Percentiles rank a stretch among this genome's conserved stretches.
These are phyloP conservation scores for Amblyornis subalaris DNA, from an alignment of 2,113 vertebrate genomes.

Conservation along the genomic window DNA sequence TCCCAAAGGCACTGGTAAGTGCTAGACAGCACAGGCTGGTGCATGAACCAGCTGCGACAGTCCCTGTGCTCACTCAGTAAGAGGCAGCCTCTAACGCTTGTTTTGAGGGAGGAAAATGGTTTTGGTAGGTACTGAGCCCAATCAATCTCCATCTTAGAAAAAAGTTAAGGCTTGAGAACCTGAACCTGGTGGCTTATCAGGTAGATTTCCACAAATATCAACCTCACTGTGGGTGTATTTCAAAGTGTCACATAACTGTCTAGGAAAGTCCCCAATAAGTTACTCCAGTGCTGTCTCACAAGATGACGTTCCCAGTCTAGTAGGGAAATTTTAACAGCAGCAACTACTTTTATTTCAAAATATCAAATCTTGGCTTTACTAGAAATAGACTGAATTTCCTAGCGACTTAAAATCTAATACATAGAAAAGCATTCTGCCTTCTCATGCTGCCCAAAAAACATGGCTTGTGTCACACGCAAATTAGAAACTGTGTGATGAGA, in stretches of 20 bases:
- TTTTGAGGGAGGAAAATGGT: background rate
- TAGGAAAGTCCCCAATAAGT: background rate
- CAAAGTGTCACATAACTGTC: background rate
- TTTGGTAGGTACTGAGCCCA: background rate
- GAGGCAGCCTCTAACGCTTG: background rate
- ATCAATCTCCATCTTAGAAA: background rate
- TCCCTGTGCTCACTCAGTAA: background rate
- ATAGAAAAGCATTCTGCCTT: background rate
- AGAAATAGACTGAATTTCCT: background rate
- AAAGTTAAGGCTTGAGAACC: background rate
- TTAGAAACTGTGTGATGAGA: background rate
- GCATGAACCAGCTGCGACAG: background rate
- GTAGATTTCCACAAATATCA: background rate
- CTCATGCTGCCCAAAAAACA: background rate
- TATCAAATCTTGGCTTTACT: background rate
- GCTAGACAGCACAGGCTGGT: background rate
- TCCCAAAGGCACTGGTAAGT: background rate
- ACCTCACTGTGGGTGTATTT: background rate
- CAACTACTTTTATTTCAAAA: background rate
- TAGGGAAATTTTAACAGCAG: background rate
- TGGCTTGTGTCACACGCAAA: background rate
- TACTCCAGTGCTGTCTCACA: background rate
- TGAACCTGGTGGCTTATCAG: background rate
- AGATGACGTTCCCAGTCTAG: background rate
- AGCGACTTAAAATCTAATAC: background rate